Evolutionary conservation across 1,140 invertebrate species (phyloP).

Genomic region (Yoshiicerus persimilis): DNA sequence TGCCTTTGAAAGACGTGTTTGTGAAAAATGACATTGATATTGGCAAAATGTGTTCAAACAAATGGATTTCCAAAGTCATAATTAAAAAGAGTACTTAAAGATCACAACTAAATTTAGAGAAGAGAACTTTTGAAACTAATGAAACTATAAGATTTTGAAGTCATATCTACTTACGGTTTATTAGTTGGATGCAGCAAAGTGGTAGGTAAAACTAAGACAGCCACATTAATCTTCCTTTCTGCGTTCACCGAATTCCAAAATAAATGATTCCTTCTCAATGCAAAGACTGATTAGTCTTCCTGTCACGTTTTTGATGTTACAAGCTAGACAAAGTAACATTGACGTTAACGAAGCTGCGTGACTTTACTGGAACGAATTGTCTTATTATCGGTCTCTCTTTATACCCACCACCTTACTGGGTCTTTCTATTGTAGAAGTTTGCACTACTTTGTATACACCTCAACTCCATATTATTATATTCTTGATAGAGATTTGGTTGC

Average conservation of each 20-base stretch:
- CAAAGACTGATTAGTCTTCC: background rate
- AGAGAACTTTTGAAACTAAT: background rate
- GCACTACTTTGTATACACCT: background rate
- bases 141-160: background rate
- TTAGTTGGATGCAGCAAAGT: background rate
- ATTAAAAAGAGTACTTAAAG: background rate
- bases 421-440: background rate
- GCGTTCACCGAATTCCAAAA: background rate
- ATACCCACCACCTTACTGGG: background rate
- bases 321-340: background rate
- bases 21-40: too few species aligned
- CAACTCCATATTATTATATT: background rate
- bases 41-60: background rate
- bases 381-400: background rate
- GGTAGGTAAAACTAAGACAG: background rate
- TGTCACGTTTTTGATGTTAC: background rate
- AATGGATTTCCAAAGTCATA: background rate
- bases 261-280: background rate
- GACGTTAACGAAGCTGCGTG: conserved; percentile 7
- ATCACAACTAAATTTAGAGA: background rate
- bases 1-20: too few species aligned
- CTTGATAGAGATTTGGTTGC: background rate
- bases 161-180: background rate
- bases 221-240: background rate
- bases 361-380: background rate